Evolutionary conservation across 1,140 invertebrate species (phyloP).

Genomic region (Thaumatotibia leucotreta): DNA sequence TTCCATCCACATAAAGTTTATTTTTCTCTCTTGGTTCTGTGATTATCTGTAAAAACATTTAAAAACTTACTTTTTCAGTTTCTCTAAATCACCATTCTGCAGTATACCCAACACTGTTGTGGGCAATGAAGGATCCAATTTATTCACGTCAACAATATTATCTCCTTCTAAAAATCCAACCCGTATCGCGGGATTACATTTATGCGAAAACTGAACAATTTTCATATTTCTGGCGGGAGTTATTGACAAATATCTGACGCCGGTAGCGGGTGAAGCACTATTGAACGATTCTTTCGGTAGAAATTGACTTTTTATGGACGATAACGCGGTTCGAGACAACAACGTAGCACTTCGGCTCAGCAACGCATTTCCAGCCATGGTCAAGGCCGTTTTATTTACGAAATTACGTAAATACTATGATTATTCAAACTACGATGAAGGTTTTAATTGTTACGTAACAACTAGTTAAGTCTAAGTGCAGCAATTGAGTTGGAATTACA

Average conservation of each 20-base stretch:
- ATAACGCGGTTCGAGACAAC: slow-evolving; percentile 27
- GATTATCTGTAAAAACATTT: not conserved
- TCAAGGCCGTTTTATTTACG: slow-evolving; percentile 19
- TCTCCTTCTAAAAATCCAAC: slow-evolving; percentile 59
- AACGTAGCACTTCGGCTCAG: slow-evolving; percentile 17
- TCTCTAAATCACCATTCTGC: slow-evolving; percentile 43
- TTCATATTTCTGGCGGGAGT: slow-evolving; percentile 63
- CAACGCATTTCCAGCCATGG: slow-evolving; percentile 30
- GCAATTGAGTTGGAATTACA: not conserved
- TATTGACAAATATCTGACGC: slow-evolving; percentile 42
- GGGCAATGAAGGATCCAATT: slow-evolving; percentile 41
- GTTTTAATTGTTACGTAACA: not conserved
- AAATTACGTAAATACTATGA: slow-evolving; percentile 23
- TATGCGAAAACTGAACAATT: slow-evolving; percentile 62
- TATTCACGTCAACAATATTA: slow-evolving; percentile 61
- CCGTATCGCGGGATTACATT: slow-evolving; percentile 37
- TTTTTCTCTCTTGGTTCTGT: not conserved
- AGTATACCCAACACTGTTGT: slow-evolving; percentile 55
- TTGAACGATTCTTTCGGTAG: slow-evolving; percentile 21
- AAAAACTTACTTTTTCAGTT: slow-evolving; percentile 53
- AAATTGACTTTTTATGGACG: slow-evolving; percentile 31
- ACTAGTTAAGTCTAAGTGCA: not conserved
- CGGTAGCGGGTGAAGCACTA: slow-evolving; percentile 18
- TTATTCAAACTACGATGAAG: not conserved
- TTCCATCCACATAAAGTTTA: slow-evolving; percentile 4